Base-by-base conservation (phyloP, 2,797 vertebrate species). In the Tapirus indicus region DNA sequence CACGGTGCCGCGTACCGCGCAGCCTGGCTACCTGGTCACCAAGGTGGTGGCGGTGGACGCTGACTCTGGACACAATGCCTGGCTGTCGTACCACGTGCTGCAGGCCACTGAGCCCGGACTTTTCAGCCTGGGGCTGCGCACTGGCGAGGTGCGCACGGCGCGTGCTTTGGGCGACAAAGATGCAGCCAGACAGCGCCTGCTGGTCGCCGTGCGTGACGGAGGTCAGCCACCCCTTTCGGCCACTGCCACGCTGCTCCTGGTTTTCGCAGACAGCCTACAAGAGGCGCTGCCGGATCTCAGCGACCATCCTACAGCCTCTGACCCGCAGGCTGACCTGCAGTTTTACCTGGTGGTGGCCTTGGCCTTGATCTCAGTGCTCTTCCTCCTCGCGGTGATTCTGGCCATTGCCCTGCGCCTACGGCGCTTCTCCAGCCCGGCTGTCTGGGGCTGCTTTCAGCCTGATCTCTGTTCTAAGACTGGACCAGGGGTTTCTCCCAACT, bases 21-120 rank as follows among this genome's bases (percentile, higher is more conserved):
- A 98, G 52, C 97, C 98, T 0, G 98, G 98, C 35, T 98, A 52
- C 49, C 49, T 52, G 49, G 49, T 52, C 14, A 52, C 49, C 49
- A 52, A 52, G 49, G 49, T 52, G 77, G 97, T 98, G 54, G 98
- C 98, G 0, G 95, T 98, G 71, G 98, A 98, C 49, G 97, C 97
- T 0, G 98, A 98, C 94, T 98, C 98, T 0, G 98, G 98, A 66
- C 98, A 98, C 88, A 98, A 98, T 0, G 98, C 97, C 75, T 98
- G 98, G 97, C 96, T 98, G 54, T 98, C 98, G 2, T 98, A 98
- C 74, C 97, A 98, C 12, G 74, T 98, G 77, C 83, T 98, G 17
- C 98, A 98, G 49, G 97, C 97, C 78, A 97, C 97, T 21, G 98
- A 98, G 3, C 96, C 94, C 0, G 88, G 90, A 0, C 96, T 97